phyloP scores from a whole-genome alignment of 2,113 vertebrate species.

The Pygathrix nemaeus region DNA sequence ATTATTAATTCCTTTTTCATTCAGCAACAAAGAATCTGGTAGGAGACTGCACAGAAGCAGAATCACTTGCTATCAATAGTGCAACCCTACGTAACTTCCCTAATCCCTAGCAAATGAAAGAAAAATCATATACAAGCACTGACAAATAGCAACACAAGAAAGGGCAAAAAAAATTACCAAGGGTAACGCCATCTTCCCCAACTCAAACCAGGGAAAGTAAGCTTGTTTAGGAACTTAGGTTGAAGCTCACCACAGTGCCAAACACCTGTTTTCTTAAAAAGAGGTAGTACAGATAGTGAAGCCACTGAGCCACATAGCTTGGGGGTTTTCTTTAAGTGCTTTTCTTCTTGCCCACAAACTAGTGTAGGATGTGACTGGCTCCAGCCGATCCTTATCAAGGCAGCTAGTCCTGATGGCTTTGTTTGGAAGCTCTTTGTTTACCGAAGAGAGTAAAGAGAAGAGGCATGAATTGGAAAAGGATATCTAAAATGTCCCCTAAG shows the following conservation, averaged over 20 bases:
- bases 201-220: not conserved
- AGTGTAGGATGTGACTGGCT: not conserved
- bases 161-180: accelerated
- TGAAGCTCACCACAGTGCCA: not conserved
- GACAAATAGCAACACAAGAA: not conserved
- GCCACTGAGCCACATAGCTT: not conserved
- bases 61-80: not conserved
- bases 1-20: not conserved
- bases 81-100: too few species aligned
- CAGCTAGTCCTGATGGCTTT: not conserved
- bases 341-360: not conserved
- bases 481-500: not conserved
- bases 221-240: not conserved
- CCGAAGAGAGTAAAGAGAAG: not conserved
- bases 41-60: not conserved
- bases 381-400: not conserved
- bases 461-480: not conserved
- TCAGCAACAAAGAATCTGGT: not conserved
- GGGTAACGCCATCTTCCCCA: not conserved
- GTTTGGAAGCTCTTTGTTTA: not conserved
- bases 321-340: not conserved
- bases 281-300: not conserved
- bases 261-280: not conserved
- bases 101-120: not conserved
- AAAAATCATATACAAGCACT: not conserved